Base-by-base conservation (phyloP, 2,113 vertebrate genomes). In the Promerops cafer region DNA sequence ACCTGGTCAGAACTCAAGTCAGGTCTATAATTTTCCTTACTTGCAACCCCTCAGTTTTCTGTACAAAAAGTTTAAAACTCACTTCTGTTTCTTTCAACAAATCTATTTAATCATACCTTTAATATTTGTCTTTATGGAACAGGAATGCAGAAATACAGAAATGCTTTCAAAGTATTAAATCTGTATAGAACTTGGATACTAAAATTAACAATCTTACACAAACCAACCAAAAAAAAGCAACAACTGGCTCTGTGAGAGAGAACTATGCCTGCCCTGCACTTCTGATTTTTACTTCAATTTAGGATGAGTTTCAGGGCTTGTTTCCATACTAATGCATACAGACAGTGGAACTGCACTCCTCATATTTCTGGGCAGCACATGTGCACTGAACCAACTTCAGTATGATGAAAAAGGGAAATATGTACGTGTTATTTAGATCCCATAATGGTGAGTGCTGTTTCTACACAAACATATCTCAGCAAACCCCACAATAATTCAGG, bases 391-490 rank as follows among this genome's bases (percentile, higher is more conserved):
- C n/a, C 83, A 24, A 57, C 74, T 82, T 57, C 50, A 49, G 1
- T 69, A 28, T 7, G 21, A 59, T 26, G 47, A 24, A 81, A 64
- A 87, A 60, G 56, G 31, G 61, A 84, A 85, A 69, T 18, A 56
- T 0, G 2, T 37, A 27, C 4, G 1, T n/a, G 6, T 39, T 53
- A 69, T 16, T 69, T 35, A 61, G n/a, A 64, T 21, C n/a, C 20
- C 0, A 2, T 6, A 40, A 49, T 0, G 1, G 8, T 2, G 2
- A 59, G n/a, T 28, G 31, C 35, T 35, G 20, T 54, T 89, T 59
- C 68, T 56, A 33, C 21, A 59, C 7, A 69, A 87, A 86, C 8
- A 1, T 9, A 47, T 63, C 35, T 78, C 85, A 77, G 47, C 35
- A 61, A 92, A 78, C 7, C 11, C 72, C 80, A 86, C 16, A 79